Conservation (phyloP, 2,888 invertebrate species). For the Meganola albula region DNA sequence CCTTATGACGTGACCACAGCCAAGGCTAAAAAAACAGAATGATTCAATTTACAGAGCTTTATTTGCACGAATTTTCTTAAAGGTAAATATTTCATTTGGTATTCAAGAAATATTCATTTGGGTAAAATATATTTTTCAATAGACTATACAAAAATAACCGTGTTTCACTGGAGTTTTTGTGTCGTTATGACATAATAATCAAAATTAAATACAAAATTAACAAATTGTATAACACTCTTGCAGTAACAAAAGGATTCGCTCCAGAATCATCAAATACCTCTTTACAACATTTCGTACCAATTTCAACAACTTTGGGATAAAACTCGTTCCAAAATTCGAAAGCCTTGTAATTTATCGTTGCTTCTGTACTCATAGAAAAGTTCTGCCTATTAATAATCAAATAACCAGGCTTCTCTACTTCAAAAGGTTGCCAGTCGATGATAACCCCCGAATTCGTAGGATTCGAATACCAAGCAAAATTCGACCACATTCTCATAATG, state of each 20-base stretch:
- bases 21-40: conserved; percentile 8
- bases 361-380: conserved; percentile 85
- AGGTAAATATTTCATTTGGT: conserved; percentile 39
- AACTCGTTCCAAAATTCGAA: conserved; percentile 91
- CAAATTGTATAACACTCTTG: conserved; percentile 40
- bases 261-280: conserved; percentile 65
- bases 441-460: conserved; percentile 84
- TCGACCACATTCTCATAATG: conserved; percentile 88
- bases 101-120: conserved; percentile 33
- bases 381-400: conserved; percentile 84
- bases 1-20: background rate
- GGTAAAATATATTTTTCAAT: conserved; percentile 58
- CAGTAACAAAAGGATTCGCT: conserved; percentile 35
- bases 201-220: conserved; percentile 42
- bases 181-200: conserved; percentile 45
- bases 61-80: conserved; percentile 33
- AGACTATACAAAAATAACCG: conserved; percentile 68
- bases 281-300: conserved; percentile 87
- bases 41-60: conserved; percentile 29
- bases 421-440: conserved; percentile 86
- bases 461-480: conserved; percentile 85
- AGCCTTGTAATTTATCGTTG: conserved; percentile 84
- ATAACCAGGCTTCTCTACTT: conserved; percentile 81
- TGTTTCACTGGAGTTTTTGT: conserved; percentile 27
- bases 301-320: conserved; percentile 85